Base-by-base conservation (phyloP, 2,113 vertebrate species). In the Melanostigma gelatinosum region DNA sequence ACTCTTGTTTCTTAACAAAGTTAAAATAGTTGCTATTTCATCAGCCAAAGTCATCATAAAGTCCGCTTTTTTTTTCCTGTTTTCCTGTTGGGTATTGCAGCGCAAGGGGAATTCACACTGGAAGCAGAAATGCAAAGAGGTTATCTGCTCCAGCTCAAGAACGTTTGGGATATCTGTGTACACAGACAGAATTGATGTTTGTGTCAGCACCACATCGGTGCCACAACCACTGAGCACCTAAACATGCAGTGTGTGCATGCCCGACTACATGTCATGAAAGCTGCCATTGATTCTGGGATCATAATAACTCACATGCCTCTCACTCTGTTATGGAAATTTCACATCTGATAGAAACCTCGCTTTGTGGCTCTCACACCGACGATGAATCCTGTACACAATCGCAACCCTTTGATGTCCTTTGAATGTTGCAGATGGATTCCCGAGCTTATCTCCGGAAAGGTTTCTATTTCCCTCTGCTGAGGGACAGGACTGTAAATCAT, bases 341-440 rank as follows among this genome's bases (percentile, higher is more conserved):
- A 42, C 82, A 82, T 91, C 90, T 85, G 87, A 93, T 91, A 78
- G 86, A 82, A 27, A 79, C 64, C 80, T 80, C 52, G 86, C 83
- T 85, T 65, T 85, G 85, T 74, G 79, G 73, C 64, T 85, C 75
- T 24, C 38, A 79, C 74, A 40, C 82, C 22, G 38, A 78, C 40
- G 50, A 76, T 80, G 84, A 84, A 85, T 86, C 87, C 85, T 74
- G 80, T 77, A 79, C 83, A 90, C 87, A 82, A 85, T 91, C 80
- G 84, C 69, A 91, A 87, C 71, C 83, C 73, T 93, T 93, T 94
- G 89, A 93, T 93, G 92, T 91, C 88, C 81, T 91, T 84, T 91
- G 89, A 91, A 91, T 88, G 77, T 83, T n/a, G 72, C 83, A 72
- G 89, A 85, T 85, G 78, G 79, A 83, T 89, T 77, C 65, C 0